phyloP scores from a whole-genome alignment of 2,113 vertebrate species.

The Syrmaticus mikado region DNA sequence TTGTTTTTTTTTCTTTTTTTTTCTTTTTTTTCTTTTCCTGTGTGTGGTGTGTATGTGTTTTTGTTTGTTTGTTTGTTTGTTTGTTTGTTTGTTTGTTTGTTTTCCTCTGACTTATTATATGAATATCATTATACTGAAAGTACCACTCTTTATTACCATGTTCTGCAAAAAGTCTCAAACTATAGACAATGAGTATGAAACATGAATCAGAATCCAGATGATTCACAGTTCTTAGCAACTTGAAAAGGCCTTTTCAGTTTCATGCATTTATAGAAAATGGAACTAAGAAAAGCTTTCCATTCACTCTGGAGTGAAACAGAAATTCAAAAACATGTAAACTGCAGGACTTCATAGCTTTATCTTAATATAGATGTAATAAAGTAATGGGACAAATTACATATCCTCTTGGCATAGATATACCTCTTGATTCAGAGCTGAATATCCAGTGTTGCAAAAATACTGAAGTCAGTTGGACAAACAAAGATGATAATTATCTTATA shows the following conservation, averaged over 20 bases:
- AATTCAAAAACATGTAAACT: background rate
- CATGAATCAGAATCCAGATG: background rate
- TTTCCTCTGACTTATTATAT: constrained; percentile 23
- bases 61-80: too few species aligned
- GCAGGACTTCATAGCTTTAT: background rate
- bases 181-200: background rate
- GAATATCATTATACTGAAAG: constrained; percentile 46
- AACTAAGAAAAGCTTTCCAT: constrained; percentile 29
- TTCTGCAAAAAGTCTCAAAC: constrained; percentile 36
- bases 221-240: background rate
- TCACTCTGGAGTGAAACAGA: constrained; percentile 5
- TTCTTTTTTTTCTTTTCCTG: too few species aligned
- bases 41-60: too few species aligned
- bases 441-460: fast-evolving
- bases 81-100: background rate
- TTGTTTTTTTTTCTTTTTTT: too few species aligned
- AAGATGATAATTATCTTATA: background rate
- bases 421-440: background rate
- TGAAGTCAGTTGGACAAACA: background rate
- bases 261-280: background rate
- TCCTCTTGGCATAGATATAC: fast-evolving
- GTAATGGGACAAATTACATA: background rate
- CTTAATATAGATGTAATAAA: background rate
- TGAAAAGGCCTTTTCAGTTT: background rate
- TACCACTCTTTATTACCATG: constrained; percentile 9